phyloP scores from a whole-genome alignment of 2,888 invertebrate genomes.

The Temnothorax unifasciatus region DNA sequence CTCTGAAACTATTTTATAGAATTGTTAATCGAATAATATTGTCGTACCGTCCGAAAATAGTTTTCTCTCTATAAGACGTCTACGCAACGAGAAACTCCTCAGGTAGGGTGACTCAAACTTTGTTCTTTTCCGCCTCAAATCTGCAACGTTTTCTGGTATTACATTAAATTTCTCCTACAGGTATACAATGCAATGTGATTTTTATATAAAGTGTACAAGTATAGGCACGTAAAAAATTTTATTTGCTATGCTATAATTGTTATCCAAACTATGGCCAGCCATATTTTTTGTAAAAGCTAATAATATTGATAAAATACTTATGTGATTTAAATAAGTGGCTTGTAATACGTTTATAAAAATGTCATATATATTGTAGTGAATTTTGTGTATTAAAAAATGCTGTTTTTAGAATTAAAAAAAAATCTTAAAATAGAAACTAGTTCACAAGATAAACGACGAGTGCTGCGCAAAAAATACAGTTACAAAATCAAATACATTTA shows the following conservation, averaged over 20 bases:
- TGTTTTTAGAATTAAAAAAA: slow-evolving; percentile 20
- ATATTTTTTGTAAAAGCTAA: slow-evolving; percentile 21
- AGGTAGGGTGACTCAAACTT: slow-evolving; percentile 83
- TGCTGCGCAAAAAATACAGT: slow-evolving; percentile 35
- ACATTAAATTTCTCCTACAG: slow-evolving; percentile 56
- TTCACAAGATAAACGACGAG: slow-evolving; percentile 21
- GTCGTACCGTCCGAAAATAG: slow-evolving; percentile 83
- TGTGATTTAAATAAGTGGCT: neutral
- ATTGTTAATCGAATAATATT: slow-evolving; percentile 71
- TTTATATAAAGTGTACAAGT: slow-evolving; percentile 7
- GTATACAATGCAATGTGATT: slow-evolving; percentile 23
- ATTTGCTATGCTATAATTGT: slow-evolving; percentile 19
- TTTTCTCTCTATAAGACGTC: slow-evolving; percentile 82
- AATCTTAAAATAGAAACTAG: slow-evolving; percentile 4
- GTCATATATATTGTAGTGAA: slow-evolving; percentile 4
- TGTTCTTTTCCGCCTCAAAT: slow-evolving; percentile 84
- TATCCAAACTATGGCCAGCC: neutral
- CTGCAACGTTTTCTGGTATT: slow-evolving; percentile 78
- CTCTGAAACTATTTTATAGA: slow-evolving; percentile 61
- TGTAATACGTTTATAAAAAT: neutral
- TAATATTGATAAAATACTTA: slow-evolving; percentile 22
- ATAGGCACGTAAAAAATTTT: slow-evolving; percentile 21
- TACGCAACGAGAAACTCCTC: slow-evolving; percentile 82
- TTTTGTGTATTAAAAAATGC: slow-evolving; percentile 15
- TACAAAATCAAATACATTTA: slow-evolving; percentile 27